Base-by-base conservation (phyloP, 2,888 invertebrate genomes). In the Melieria crassipennis region DNA sequence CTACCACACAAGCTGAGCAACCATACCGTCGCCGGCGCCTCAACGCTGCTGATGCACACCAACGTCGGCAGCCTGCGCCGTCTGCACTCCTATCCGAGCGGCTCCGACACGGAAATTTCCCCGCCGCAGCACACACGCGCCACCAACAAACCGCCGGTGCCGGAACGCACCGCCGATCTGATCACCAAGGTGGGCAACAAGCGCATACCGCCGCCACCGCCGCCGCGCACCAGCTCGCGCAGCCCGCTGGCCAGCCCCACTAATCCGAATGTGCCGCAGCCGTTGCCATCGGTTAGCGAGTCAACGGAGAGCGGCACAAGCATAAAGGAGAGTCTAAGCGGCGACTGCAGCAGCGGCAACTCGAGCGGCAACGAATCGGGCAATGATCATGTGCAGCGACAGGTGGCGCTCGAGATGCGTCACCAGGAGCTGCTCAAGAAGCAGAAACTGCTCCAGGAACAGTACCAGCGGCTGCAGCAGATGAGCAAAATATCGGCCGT, bases 361-460 rank as follows among this genome's bases (percentile, higher is more conserved):
- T 92, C 92, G 69, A 92, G 92, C 81, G 92, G 92, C 79, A 93
- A 92, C 82, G 93, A 93, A 83, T 93, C 92, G 77, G 91, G 92
- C 69, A 92, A 93, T 83, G 93, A 93, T 79, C 92, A 92, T 60
- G 89, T 88, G 16, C 90, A 90, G 75, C 89, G 94, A 1, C 94
- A 94, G 80, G 91, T 93, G 73, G 91, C 93, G 65, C 88, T 97
- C 66, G 96, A 96, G 83, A 92, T 93, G 82, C 91, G 96, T 5
- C 97, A 97, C 83, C 94, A 95, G 84, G 96, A 97, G 82, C 88
- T 97, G 43, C 87, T 97, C 11, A 91, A 93, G 77, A 96, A 96
- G 81, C 97, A 97, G 83, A 92, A 92, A 79, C 93, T 94, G 16
- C 88, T 97, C 30, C 96, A 97, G 84, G 96, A 97, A 81, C 97